Evolutionary conservation across 2,888 invertebrate species (phyloP), one percentile per base, ranked within the genome.

Genomic region (Sericinus montela): DNA sequence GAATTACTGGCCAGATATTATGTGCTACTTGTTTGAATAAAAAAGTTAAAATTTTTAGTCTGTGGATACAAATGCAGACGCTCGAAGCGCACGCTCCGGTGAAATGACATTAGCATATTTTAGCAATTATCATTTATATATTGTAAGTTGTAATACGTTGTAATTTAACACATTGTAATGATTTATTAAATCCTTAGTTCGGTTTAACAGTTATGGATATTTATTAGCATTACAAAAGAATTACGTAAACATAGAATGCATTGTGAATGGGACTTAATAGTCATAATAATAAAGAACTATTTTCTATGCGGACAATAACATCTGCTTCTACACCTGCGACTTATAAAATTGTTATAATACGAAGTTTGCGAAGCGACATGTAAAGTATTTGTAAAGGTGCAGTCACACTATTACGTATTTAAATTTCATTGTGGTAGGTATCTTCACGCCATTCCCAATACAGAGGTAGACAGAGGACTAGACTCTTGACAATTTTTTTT

Each of bases 81-180:
- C 19, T 19, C 19, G 19, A 2, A 19, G 19, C 19, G 19, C 19
- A 32, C 11, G 40, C 14, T 40, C 32, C 16, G 28, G 35, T 29
- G 10, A 10, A 7, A 41, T 1, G 5, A 23, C 10, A 48, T 48
- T 43, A 32, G 9, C 39, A 48, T 44, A 48, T 28, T 28, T 13
- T 5, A 29, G 9, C 37, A 11, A 48, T 44, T 38, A 38, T 11
- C 38, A 48, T 48, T 44, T 25, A 34, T 43, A 38, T 13, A 38
- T 34, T 28, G 32, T 32, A 16, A 11, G 11, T 30, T 43, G 43
- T 48, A 48, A 48, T 32, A 14, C 37, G 41, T 15, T 42, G 46
- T 43, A 43, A 37, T 48, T 48, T 48, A 48, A 48, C 48, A 48
- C 48, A 48, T 48, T 30, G 36, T 37, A 48, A 48, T 48, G 48